phyloP scores from a whole-genome alignment of 1,140 invertebrate species.

The Nixonia krombeini region DNA sequence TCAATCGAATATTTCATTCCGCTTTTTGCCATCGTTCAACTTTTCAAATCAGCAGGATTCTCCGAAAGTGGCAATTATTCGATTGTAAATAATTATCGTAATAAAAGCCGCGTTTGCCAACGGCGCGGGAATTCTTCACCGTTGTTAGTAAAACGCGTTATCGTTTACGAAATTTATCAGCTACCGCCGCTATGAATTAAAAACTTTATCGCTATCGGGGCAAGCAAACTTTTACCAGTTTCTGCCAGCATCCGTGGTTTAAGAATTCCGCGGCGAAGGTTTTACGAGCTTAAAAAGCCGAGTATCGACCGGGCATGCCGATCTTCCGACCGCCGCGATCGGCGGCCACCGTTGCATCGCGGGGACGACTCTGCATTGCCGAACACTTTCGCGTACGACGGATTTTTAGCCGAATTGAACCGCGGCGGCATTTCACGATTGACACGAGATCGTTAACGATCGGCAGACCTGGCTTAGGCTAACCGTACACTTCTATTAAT shows the following conservation, averaged over 20 bases:
- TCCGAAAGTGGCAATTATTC: no score
- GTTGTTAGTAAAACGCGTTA: conserved; percentile 23
- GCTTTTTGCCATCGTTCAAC: no score
- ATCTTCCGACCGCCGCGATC: conserved; percentile 16
- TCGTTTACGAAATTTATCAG: conserved; percentile 27
- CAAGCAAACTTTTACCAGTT: conserved; percentile 10
- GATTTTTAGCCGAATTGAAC: not conserved
- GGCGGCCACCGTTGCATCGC: conserved; percentile 16
- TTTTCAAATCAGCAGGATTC: no score
- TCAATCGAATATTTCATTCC: no score
- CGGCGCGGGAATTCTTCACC: no score
- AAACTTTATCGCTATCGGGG: conserved; percentile 22
- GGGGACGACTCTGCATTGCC: conserved; percentile 11
- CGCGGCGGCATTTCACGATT: no score
- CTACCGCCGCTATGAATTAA: conserved; percentile 23
- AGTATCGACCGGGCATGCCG: conserved; percentile 12
- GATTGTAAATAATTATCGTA: no score
- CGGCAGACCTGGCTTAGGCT: no score
- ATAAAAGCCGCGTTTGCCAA: no score
- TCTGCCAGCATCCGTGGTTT: conserved; percentile 23
- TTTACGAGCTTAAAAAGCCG: conserved; percentile 26
- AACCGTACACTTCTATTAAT: no score
- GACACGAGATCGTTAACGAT: no score
- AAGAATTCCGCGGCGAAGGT: conserved; percentile 16
- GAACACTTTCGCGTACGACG: conserved; percentile 5